These are phyloP conservation scores for Carabus problematicus DNA, from an alignment of 2,888 invertebrate genomes.

Conservation along the genomic window DNA sequence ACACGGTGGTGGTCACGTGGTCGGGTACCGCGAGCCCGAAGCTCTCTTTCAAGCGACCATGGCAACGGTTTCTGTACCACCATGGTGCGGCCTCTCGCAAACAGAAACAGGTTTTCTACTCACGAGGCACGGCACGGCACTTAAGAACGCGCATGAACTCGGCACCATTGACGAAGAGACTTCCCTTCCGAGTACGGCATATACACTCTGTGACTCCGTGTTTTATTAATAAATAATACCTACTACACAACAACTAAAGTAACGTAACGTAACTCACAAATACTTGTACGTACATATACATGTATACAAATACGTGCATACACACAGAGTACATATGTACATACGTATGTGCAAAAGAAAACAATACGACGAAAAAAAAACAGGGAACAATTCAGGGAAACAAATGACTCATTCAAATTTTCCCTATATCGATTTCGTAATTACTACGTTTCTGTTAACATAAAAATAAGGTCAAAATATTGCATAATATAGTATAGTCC, in stretches of 20 bases:
- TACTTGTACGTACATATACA: too few species aligned
- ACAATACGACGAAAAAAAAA: too few species aligned
- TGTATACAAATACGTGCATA: too few species aligned
- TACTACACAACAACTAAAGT: slow-evolving; percentile 2
- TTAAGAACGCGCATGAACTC: slow-evolving; percentile 2
- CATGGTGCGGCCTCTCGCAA: not conserved
- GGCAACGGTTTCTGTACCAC: slow-evolving; percentile 1
- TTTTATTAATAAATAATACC: slow-evolving; percentile 17
- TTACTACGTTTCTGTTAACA: not conserved
- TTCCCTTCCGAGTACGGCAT: slow-evolving; percentile 11
- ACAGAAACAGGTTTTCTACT: slow-evolving; percentile 7
- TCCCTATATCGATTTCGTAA: not conserved
- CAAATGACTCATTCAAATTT: too few species aligned
- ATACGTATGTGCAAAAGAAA: too few species aligned
- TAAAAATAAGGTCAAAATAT: too few species aligned
- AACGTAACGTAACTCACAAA: too few species aligned
- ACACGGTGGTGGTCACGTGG: slow-evolving; percentile 6
- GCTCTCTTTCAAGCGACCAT: slow-evolving; percentile 1
- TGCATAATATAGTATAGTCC: too few species aligned
- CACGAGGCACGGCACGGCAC: not conserved
- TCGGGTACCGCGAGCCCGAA: not conserved
- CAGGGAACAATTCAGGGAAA: too few species aligned
- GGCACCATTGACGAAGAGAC: slow-evolving; percentile 9
- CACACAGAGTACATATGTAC: too few species aligned
- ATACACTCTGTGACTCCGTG: not conserved